These are phyloP conservation scores for Ceratina australensis DNA, from an alignment of 1,140 invertebrate species.

Conservation along the genomic window DNA sequence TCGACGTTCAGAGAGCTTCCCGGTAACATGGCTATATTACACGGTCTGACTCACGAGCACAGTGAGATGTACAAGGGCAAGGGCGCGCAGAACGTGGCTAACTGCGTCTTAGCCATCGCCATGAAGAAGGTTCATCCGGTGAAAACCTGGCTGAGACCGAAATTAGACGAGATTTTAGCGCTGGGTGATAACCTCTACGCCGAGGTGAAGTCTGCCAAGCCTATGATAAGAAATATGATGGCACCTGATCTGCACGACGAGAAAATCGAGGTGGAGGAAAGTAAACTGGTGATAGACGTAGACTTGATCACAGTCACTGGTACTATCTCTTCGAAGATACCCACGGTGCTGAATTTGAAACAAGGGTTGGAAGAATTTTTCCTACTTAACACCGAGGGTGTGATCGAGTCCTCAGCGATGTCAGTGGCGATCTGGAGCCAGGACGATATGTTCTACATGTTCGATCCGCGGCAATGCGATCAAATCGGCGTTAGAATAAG, in stretches of 20 bases:
- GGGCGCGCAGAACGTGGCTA: conserved; percentile 68
- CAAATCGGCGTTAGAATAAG: conserved; percentile 54
- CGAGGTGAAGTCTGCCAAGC: conserved; percentile 60
- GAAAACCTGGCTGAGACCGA: conserved; percentile 68
- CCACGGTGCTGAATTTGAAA: conserved; percentile 63
- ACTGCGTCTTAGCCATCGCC: conserved; percentile 68
- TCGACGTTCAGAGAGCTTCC: conserved; percentile 65
- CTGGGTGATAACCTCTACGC: conserved; percentile 65
- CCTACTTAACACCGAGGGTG: conserved; percentile 63
- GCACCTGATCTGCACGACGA: conserved; percentile 66
- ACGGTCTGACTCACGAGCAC: conserved; percentile 69
- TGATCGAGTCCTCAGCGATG: conserved; percentile 68
- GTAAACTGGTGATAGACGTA: conserved; percentile 62
- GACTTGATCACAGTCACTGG: conserved; percentile 70
- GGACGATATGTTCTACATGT: conserved; percentile 69
- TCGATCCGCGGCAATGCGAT: conserved; percentile 72
- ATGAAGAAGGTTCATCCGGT: conserved; percentile 68
- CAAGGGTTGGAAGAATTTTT: conserved; percentile 72
- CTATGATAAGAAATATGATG: conserved; percentile 64
- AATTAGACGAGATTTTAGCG: conserved; percentile 68
- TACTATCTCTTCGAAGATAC: conserved; percentile 67
- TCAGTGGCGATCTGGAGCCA: conserved; percentile 70
- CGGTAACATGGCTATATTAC: conserved; percentile 61
- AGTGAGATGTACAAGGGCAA: conserved; percentile 69
- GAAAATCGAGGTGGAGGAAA: conserved; percentile 59